Conservation (phyloP, 1,140 invertebrate genomes). For the Andricus grossulariae region DNA sequence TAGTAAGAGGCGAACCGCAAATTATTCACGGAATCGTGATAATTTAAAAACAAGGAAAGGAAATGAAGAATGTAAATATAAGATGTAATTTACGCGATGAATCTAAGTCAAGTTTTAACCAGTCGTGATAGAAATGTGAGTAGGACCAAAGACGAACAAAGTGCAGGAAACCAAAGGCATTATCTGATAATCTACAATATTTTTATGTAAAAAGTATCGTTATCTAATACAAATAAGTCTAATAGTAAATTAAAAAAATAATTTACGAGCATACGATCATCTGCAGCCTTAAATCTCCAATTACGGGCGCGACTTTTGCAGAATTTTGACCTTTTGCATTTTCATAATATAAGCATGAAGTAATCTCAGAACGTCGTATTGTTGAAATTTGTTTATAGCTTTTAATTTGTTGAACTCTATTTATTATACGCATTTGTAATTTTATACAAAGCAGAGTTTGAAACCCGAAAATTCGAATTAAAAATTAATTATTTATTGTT, state of each 20-base stretch:
- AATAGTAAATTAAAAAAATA: not conserved
- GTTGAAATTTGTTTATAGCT: not conserved
- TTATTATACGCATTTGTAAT: constrained; percentile 2
- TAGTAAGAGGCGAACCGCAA: not conserved
- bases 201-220: constrained; percentile 24
- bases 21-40: not conserved
- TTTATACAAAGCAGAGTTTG: not conserved
- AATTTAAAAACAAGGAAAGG: not conserved
- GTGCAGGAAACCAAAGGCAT: constrained; percentile 21
- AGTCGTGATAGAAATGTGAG: constrained; percentile 10
- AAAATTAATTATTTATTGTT: not conserved
- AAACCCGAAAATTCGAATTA: not conserved
- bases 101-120: constrained; percentile 24
- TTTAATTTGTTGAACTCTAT: not conserved
- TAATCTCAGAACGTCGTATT: not conserved
- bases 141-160: constrained; percentile 7
- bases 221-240: constrained; percentile 2
- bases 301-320: not conserved
- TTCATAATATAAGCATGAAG: not conserved
- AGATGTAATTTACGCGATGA: constrained; percentile 1
- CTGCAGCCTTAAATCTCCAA: not conserved
- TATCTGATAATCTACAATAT: constrained; percentile 1
- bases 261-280: not conserved
- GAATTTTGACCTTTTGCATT: constrained; percentile 1
- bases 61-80: not conserved